These are phyloP conservation scores for Aquatica leii DNA, from an alignment of 2,888 invertebrate genomes.

Conservation along the genomic window DNA sequence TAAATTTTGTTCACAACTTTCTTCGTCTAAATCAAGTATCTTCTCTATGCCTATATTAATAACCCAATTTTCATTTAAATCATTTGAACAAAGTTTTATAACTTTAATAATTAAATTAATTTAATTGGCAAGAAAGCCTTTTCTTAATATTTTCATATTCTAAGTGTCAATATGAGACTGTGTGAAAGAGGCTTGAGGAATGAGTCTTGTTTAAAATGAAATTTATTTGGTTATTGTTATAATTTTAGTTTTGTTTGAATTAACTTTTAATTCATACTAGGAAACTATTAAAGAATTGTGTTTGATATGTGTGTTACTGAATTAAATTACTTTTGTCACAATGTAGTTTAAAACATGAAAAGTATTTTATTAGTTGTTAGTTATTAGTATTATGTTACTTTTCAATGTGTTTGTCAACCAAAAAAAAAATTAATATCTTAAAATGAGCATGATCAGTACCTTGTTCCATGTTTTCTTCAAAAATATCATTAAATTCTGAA, in stretches of 20 bases:
- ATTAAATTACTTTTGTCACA: too few relatives aligned
- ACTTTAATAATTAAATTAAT: neutral
- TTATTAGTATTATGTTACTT: neutral
- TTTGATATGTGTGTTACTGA: neutral
- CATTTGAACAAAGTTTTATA: conserved; percentile 1
- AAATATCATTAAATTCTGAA: too few relatives aligned
- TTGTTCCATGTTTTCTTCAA: too few relatives aligned
- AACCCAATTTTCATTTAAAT: neutral
- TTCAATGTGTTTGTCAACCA: too few relatives aligned
- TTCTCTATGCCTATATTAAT: neutral
- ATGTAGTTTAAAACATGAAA: too few relatives aligned
- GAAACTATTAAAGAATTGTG: neutral
- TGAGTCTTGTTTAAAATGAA: too few relatives aligned
- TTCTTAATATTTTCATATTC: neutral
- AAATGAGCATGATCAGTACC: too few relatives aligned
- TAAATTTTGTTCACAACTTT: conserved; percentile 4
- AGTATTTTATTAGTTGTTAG: too few relatives aligned
- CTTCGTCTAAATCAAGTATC: too few relatives aligned
- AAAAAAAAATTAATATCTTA: too few relatives aligned
- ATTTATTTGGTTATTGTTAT: neutral
- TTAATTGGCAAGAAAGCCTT: neutral
- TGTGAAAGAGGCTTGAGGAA: neutral
- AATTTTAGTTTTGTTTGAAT: neutral
- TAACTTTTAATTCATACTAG: neutral
- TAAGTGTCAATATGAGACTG: too few relatives aligned